phyloP scores from a whole-genome alignment of 2,113 vertebrate species.

The Antechinus flavipes region DNA sequence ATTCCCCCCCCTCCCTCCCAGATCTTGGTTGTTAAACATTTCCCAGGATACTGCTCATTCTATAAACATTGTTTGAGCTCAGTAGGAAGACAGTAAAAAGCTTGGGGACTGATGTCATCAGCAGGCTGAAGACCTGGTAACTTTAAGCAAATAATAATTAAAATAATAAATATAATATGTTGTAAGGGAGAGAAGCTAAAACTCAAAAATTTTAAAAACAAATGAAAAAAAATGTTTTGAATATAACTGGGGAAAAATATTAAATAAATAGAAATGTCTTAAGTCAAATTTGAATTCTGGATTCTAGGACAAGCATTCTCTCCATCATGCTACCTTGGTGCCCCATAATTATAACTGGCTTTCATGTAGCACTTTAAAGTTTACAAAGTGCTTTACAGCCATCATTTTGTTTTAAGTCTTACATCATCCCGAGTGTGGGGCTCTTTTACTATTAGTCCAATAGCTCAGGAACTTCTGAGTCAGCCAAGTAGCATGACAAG shows the following conservation, averaged over 20 bases:
- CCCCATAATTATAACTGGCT: not conserved
- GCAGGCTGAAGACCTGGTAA: not conserved
- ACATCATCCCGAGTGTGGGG: not conserved
- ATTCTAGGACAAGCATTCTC: not conserved
- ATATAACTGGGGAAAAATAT: too few species aligned
- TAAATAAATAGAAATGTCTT: not conserved
- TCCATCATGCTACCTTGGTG: not conserved
- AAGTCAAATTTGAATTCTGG: not conserved
- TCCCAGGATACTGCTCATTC: not conserved
- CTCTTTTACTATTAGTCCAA: not conserved
- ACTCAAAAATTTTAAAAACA: too few species aligned
- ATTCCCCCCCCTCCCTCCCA: not conserved
- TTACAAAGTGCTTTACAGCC: too few species aligned
- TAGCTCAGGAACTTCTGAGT: not conserved
- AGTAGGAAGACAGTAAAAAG: not conserved
- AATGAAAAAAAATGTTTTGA: too few species aligned
- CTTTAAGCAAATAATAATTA: not conserved
- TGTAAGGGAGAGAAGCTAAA: not conserved
- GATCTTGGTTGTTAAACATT: not conserved
- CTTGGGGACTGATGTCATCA: not conserved
- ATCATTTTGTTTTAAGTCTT: not conserved
- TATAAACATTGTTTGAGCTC: not conserved
- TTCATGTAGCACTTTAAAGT: not conserved
- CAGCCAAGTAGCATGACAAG: not conserved
- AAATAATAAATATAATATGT: not conserved